Base-by-base conservation (phyloP, 2,113 vertebrate species). In the Suncus etruscus region DNA sequence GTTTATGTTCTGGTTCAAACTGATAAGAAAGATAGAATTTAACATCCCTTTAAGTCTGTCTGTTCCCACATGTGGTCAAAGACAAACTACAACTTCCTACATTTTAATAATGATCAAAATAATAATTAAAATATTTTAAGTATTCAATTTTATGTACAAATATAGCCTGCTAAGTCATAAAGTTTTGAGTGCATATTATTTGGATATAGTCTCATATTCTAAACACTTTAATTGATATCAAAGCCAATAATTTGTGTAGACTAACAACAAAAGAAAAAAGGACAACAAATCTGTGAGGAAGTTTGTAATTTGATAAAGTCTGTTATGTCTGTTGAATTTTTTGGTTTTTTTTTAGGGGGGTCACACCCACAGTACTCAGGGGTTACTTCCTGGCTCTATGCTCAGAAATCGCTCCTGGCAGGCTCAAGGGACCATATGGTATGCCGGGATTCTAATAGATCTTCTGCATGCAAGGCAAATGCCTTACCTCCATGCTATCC, bases 61-160 rank as follows among this genome's bases (percentile, higher is more conserved):
- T 39, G 51, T 83, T 93, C 14, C 58, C 39, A 84, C 5, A 29
- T 84, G 25, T 86, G 48, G 89, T 83, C 48, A 78, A n/a, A 78
- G 16, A 47, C 20, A 48, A 61, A 25, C 48, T 87, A 82, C 12
- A 85, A 16, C 70, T 20, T 69, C 61, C 48, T 91, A 25, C 4
- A 75, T 81, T 77, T 87, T 74, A 68, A 91, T 90, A 83, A 54
- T 48, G 16, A 75, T 72, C 8, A 74, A 91, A 94, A 83, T 85
- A 87, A 65, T 78, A 89, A 48, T 48, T 47, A 90, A 65, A 32
- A 70, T 81, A 78, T 83, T 93, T 91, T 76, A 93, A 83, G 4
- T 81, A 12, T 48, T 86, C 32, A 78, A 0, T 68, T 76, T 83
- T 77, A 86, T 48, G 91, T 79, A 45, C 8, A 91, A 66, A 29